Conservation (phyloP, 2,888 invertebrate species). For the Chrysotoxum bicinctum region DNA sequence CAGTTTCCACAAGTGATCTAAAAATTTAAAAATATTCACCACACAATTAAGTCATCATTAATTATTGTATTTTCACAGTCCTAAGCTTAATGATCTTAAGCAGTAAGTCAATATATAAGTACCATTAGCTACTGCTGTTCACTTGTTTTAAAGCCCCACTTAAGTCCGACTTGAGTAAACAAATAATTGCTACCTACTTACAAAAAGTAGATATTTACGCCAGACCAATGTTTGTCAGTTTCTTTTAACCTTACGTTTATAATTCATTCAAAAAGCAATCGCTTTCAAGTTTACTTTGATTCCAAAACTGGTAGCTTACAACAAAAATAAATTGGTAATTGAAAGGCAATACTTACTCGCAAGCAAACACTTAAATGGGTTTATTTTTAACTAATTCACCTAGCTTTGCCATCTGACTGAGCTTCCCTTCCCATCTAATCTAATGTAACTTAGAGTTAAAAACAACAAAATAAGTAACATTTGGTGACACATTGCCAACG, state of each 20-base stretch:
- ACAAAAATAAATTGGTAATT: conserved; percentile 34
- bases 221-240: conserved; percentile 1
- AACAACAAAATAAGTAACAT: conserved; percentile 2
- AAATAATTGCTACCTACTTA: conserved; percentile 24
- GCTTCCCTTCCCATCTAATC: not conserved
- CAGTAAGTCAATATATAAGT: conserved; percentile 30
- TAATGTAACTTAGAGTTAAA: not conserved
- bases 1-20: too few relatives aligned
- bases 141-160: conserved; percentile 61
- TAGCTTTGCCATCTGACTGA: not conserved
- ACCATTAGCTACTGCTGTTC: conserved; percentile 44
- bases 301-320: not conserved
- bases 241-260: conserved; percentile 23
- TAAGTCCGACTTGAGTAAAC: conserved; percentile 27
- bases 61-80: not conserved
- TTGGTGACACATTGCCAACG: conserved; percentile 39
- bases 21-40: too few relatives aligned
- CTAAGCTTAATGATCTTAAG: not conserved
- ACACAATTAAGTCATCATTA: not conserved
- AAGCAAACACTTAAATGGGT: conserved; percentile 31
- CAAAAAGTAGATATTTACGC: not conserved
- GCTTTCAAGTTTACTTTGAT: conserved; percentile 17
- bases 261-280: conserved; percentile 1
- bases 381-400: not conserved
- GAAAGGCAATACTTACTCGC: conserved; percentile 58